These are phyloP conservation scores for Hirundichthys speculiger DNA, from an alignment of 2,113 vertebrate genomes.

Conservation along the genomic window DNA sequence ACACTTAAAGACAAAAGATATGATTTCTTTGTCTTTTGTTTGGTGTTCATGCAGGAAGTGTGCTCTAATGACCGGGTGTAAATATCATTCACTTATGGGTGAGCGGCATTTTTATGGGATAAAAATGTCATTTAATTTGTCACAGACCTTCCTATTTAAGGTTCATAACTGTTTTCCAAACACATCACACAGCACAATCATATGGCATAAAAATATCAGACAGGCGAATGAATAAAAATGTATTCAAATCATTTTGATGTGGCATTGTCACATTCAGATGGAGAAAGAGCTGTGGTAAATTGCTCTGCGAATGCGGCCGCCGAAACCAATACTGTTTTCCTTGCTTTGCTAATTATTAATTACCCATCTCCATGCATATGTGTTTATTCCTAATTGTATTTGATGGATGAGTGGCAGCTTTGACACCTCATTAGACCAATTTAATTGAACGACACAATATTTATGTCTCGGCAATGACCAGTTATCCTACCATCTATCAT, in stretches of 20 bases:
- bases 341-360: slow-evolving; percentile 83
- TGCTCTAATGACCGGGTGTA: too few relatives aligned
- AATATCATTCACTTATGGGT: too few relatives aligned
- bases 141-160: slow-evolving; percentile 15
- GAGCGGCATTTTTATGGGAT: too few relatives aligned
- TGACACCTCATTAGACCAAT: slow-evolving; percentile 95
- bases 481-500: slow-evolving; percentile 97
- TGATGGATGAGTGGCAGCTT: slow-evolving; percentile 97
- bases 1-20: too few relatives aligned
- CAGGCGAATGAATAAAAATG: slow-evolving; percentile 26
- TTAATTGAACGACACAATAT: slow-evolving; percentile 99
- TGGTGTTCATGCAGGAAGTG: too few relatives aligned
- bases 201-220: slow-evolving; percentile 34
- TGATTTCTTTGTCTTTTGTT: too few relatives aligned
- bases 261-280: slow-evolving; percentile 61
- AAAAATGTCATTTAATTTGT: background rate
- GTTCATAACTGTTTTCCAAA: slow-evolving; percentile 25
- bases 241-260: slow-evolving; percentile 64
- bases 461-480: slow-evolving; percentile 93
- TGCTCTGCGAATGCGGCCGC: slow-evolving; percentile 66
- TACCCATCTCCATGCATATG: slow-evolving; percentile 79
- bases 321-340: slow-evolving; percentile 80
- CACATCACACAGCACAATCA: slow-evolving; percentile 28
- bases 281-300: slow-evolving; percentile 61
- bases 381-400: slow-evolving; percentile 91